These are phyloP conservation scores for Phania funesta DNA, from an alignment of 2,888 invertebrate species.

Conservation along the genomic window DNA sequence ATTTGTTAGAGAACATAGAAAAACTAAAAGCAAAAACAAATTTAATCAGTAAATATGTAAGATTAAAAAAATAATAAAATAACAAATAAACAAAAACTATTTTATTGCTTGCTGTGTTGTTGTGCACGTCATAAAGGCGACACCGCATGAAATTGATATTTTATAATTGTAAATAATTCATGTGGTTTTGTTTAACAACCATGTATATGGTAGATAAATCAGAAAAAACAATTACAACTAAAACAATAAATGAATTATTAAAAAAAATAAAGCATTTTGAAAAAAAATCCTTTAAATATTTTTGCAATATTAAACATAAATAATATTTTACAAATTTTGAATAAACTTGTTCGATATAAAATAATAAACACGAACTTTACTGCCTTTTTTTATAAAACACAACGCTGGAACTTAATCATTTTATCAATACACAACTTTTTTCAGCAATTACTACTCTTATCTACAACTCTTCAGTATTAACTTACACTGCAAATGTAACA, in stretches of 20 bases:
- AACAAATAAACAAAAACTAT: slow-evolving; percentile 20
- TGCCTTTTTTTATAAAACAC: too few species aligned
- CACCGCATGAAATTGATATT: slow-evolving; percentile 57
- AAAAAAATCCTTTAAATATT: neutral
- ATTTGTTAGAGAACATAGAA: slow-evolving; percentile 22
- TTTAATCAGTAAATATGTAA: slow-evolving; percentile 11
- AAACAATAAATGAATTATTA: slow-evolving; percentile 9
- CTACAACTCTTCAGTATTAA: too few species aligned
- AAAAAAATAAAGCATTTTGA: neutral
- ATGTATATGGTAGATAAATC: slow-evolving; percentile 34
- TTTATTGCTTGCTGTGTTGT: slow-evolving; percentile 32
- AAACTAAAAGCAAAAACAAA: slow-evolving; percentile 38
- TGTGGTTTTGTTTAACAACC: slow-evolving; percentile 56
- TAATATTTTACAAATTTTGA: too few species aligned
- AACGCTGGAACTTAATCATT: too few species aligned
- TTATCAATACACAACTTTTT: too few species aligned
- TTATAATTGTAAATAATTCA: slow-evolving; percentile 54
- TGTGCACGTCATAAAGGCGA: slow-evolving; percentile 38
- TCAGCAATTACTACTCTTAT: too few species aligned
- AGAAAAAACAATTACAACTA: slow-evolving; percentile 1
- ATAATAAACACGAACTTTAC: too few species aligned
- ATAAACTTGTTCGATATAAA: too few species aligned
- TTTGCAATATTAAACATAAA: neutral
- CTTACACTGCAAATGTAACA: too few species aligned
- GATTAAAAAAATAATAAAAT: neutral